Percentiles rank a stretch among this genome's conserved stretches.
These are phyloP conservation scores for Gerris lacustris DNA, from an alignment of 2,888 invertebrate species.

Conservation along the genomic window DNA sequence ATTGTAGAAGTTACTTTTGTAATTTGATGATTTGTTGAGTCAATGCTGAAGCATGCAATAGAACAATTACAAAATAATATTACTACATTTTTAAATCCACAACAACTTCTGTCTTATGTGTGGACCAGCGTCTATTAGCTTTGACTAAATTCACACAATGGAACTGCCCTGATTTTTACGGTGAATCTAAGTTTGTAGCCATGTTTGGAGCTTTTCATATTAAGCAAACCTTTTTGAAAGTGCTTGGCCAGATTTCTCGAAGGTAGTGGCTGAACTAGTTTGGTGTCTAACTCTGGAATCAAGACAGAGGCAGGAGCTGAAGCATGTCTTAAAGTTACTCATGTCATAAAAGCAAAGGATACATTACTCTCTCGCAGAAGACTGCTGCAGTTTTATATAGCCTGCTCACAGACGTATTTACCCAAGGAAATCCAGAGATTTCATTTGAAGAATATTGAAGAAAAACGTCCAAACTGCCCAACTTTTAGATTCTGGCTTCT, in stretches of 20 bases:
- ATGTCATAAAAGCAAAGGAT: slow-evolving; percentile 7
- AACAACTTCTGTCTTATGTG: too few species aligned
- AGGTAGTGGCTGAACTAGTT: slow-evolving; percentile 11
- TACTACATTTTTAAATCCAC: too few species aligned
- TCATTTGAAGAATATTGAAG: slow-evolving; percentile 6
- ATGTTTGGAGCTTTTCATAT: slow-evolving; percentile 12
- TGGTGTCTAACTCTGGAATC: slow-evolving; percentile 10
- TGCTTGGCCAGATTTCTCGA: slow-evolving; percentile 12
- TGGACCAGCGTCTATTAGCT: too few species aligned
- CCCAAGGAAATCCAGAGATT: background rate
- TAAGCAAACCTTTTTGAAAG: slow-evolving; percentile 9
- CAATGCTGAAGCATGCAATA: too few species aligned
- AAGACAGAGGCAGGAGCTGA: slow-evolving; percentile 10
- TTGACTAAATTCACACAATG: too few species aligned
- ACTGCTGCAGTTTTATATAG: slow-evolving; percentile 8
- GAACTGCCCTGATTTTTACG: slow-evolving; percentile 6
- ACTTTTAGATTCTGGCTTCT: slow-evolving; percentile 11
- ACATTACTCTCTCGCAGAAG: too few species aligned
- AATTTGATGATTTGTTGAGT: too few species aligned
- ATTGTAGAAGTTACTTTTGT: too few species aligned
- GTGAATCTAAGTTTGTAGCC: slow-evolving; percentile 13
- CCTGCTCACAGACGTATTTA: background rate
- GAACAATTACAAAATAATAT: too few species aligned
- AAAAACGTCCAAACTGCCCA: background rate
- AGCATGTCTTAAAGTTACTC: slow-evolving; percentile 11